Evolutionary conservation across 2,888 invertebrate species (phyloP).

Genomic region (Theodoxus fluviatilis): DNA sequence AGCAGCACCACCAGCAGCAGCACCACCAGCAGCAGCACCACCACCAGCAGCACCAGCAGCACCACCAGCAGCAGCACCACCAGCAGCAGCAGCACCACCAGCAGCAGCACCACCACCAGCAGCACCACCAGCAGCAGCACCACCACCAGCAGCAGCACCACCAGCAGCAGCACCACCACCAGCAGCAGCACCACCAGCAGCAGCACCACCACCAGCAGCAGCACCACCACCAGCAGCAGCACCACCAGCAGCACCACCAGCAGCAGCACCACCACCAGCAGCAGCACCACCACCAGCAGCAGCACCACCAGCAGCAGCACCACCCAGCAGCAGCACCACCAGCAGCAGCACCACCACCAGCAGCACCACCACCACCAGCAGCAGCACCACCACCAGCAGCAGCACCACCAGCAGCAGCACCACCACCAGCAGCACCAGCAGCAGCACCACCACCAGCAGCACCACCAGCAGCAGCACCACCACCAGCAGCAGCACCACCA

Average conservation of each 20-base stretch:
- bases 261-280: slow-evolving; percentile 16
- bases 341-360: slow-evolving; percentile 12
- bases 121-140: slow-evolving; percentile 24
- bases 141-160: slow-evolving; percentile 28
- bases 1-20: no score
- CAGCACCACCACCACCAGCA: no score
- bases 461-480: no score
- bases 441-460: background rate
- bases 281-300: slow-evolving; percentile 7
- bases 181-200: slow-evolving; percentile 1
- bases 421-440: background rate
- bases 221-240: slow-evolving; percentile 1
- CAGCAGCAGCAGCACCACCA: no score
- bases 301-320: slow-evolving; percentile 25
- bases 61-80: no score
- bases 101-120: slow-evolving; percentile 21
- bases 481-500: no score
- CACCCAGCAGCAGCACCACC: no score
- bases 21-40: no score
- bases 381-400: slow-evolving; percentile 6
- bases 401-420: background rate
- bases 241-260: slow-evolving; percentile 17
- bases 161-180: slow-evolving; percentile 26
- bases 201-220: slow-evolving; percentile 27
- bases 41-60: no score